Evolutionary conservation across 1,140 invertebrate species (phyloP).

Genomic region (Drosophila subpulchrella): DNA sequence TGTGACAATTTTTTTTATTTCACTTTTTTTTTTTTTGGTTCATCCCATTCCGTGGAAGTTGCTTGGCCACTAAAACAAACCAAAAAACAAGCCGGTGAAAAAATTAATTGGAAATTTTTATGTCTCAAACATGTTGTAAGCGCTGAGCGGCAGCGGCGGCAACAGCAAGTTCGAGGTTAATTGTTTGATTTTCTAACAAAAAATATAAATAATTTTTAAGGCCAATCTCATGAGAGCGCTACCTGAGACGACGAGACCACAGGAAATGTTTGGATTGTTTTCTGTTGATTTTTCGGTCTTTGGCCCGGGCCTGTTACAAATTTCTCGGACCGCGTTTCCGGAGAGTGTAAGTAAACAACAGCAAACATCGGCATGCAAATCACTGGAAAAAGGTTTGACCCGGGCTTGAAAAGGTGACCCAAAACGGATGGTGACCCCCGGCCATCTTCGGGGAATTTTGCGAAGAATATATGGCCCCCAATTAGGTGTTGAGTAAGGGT

Average conservation of each 20-base stretch:
- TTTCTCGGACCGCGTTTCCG: conserved; percentile 30
- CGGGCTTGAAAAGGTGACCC: background rate
- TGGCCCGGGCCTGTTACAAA: conserved; percentile 21
- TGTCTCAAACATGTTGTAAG: conserved; percentile 81
- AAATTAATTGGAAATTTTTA: conserved; percentile 83
- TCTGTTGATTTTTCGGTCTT: conserved; percentile 11
- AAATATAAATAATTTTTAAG: conserved; percentile 66
- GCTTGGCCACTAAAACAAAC: conserved; percentile 63
- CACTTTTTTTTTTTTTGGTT: conserved; percentile 34
- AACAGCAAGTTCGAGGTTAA: conserved; percentile 77
- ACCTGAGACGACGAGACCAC: conserved; percentile 45
- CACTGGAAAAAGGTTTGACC: background rate
- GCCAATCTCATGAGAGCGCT: conserved; percentile 67
- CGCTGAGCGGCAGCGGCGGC: conserved; percentile 33
- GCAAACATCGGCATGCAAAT: conserved; percentile 16
- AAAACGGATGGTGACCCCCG: background rate
- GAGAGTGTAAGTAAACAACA: conserved; percentile 38
- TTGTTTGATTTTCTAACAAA: conserved; percentile 82
- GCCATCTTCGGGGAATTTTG: background rate
- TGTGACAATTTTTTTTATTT: conserved; percentile 70
- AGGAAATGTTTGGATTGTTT: conserved; percentile 73
- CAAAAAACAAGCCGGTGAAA: conserved; percentile 45
- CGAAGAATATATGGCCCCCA: background rate
- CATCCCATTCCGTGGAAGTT: conserved; percentile 71
- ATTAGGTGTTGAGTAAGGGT: background rate